Base-by-base conservation (phyloP, 23 tunicate species). In the Pegea sp. region DNA sequence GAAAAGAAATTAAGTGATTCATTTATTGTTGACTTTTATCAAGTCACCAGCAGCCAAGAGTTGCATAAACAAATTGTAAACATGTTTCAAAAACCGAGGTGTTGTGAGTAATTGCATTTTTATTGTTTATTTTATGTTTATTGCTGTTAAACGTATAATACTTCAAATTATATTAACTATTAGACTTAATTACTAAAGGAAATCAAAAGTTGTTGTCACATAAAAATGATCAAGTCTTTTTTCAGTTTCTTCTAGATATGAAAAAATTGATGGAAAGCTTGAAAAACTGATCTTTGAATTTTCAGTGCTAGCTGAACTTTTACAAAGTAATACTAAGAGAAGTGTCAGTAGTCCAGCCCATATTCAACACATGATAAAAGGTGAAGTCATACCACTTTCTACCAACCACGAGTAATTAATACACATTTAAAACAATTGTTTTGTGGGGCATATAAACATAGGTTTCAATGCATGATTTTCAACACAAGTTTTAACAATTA, bases 31-130 rank as follows among this genome's bases (percentile, higher is more conserved):
- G 80, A 80, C 34, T 80, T 80, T 38, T 44, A 55, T 6, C 44
- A 76, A 16, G 66, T 76, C 34, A 54, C 61, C 20, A 64, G 61
- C 60, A 80, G 72, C 31, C 30, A 5, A 1, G 44, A 71, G 16
- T 65, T 80, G 19, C 31, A 69, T 46, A 64, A 71, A 8, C 64
- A 53, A n/a, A 58, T 80, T 20, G 33, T 71, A 19, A 25, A 64
- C 5, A 76, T 80, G 74, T 80, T 80, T 60, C 69, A 79, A 3
- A 61, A 60, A 20, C 93, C 93, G 20, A 80, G 93, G 24, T 80
- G 80, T 33, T 80, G 89, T 77, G 57, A 68, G 70, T 42, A 34
- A 6, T 21, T 13, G 16, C 18, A 56, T 18, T 18, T 26, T 27
- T 24, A 52, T n/a, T 19, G 16, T 20, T n/a, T 52, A 24, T 52